Evolutionary conservation across 2,113 vertebrate species (phyloP), one percentile per base, ranked within the genome.

Genomic region (Casuarius casuarius): DNA sequence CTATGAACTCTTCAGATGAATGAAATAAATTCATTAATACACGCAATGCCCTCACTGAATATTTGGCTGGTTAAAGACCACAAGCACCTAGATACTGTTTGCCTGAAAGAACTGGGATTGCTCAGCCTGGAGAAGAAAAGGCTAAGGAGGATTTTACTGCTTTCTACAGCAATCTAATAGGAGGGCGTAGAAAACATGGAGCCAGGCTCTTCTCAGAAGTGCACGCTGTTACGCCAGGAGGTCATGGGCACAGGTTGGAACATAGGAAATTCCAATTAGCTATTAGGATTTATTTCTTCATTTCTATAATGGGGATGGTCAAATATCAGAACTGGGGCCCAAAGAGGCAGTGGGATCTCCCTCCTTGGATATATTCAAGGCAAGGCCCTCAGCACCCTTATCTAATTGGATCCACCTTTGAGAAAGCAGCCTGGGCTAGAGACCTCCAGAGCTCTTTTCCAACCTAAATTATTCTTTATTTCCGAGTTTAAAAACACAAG

Each of bases 41-140:
- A 16, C 16, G 33, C 25, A 31, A 5, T 20, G 16, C 48, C 26
- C 28, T 80, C 48, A 21, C 6, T n/a, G 52, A 68, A 62, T 26
- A n/a, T 18, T 5, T 7, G 15, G 67, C 35, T 58, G 56, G 33
- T 67, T 12, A 56, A 75, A 31, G 44, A 46, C 28, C 68, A 35
- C 0, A 0, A 73, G 12, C 70, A 52, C 19, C 35, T 38, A 31
- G 73, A 29, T 2, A 13, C n/a, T 0, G 25, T 5, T 2, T n/a
- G 31, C 31, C 71, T 86, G 44, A 73, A 61, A 51, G 72, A 80
- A 48, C 0, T 7, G 58, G 31, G 28, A 40, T 58, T 72, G 35
- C 38, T 92, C 80, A 79, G 42, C 42, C n/a, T 4, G 0, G 2
- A 74, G 11, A 42, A 38, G 38, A 13, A 49, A 59, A 59, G 33